Base-by-base conservation (phyloP, 2,888 invertebrate genomes). In the Formica aserva region DNA sequence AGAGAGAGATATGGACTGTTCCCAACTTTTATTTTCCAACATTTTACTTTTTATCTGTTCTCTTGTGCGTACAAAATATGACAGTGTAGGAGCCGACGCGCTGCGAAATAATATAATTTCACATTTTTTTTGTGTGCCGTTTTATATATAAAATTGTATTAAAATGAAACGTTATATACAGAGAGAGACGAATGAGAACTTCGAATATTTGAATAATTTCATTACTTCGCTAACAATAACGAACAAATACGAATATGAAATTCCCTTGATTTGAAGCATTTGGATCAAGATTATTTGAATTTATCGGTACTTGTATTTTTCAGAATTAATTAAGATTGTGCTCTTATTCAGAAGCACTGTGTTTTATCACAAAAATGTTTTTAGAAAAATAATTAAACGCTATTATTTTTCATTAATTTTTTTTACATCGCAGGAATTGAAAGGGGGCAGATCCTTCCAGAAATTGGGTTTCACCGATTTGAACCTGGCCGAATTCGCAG, bases 401-500 rank as follows among this genome's bases (percentile, higher is more conserved):
- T 1, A 48, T 3, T n/a, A 8, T 11, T 45, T 9, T 11, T 57
- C 18, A 63, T 82, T 29, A 82, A 82, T 5, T 38, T 3, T 3
- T 18, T 83, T 1, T 3, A 35, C n/a, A 55, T 92, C 93, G 2
- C 91, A 97, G 97, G 97, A 97, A 94, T 94, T 96, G 86, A 96
- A 97, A 94, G 97, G 97, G 89, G 98, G 98, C 75, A 96, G 98
- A 88, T 97, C 98, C 88, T 98, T 97, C 95, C 98, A 98, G 95
- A 99, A 99, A 96, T 96, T 99, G 92, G 99, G 99, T 91, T 99
- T 98, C 96, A 99, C 98, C 92, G 99, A 99, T 96, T 96, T 99
- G 93, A 99, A 99, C 96, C 96, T 99, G 94, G 98, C 99, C 84
- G 99, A 99, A 96, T 98, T 98, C 95, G 99, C 99, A 81, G 99